Base-by-base conservation (phyloP, 1,140 invertebrate genomes). In the Drosophila sp. region DNA sequence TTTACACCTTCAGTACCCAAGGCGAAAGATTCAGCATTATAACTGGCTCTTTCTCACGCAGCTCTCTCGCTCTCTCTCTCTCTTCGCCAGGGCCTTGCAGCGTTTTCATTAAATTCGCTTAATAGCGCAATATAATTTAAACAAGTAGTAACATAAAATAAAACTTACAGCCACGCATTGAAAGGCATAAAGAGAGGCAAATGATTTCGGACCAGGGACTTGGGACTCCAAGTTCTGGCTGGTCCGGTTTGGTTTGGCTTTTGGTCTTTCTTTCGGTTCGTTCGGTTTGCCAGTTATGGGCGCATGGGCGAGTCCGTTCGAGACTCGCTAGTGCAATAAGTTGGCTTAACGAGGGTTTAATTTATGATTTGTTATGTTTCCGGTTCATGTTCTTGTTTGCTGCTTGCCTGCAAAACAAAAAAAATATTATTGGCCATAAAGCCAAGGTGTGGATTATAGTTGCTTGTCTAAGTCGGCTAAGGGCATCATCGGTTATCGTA, bases 361-460 rank as follows among this genome's bases (percentile, higher is more conserved):
- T 90, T 90, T 91, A 90, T 90, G 89, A 90, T 91, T 90, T 90
- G 89, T 90, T 90, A 89, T 91, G 89, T 90, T 90, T 90, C 89
- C 89, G 89, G 89, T 90, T 90, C 80, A 83, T 84, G 84, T 89
- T 89, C 69, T 73, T 80, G 64, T 17, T 71, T 77, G 80, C 67
- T 76, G 65, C 72, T 72, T 71, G 55, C 54, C 8, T 33, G 56
- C 32, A 17, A 55, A 58, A 57, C 56, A 89, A 83, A 55, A 58
- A 57, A 60, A 89, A 83, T 83, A 83, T 87, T 87, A 89, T 87
- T 87, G 72, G 80, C 84, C 71, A 87, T 89, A 87, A 87, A 89
- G 79, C 83, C 75, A 87, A 87, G 83, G 83, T 87, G 83, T 87
- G 83, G 83, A 87, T 87, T 87, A 87, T 87, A 79, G 82, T 86